These are phyloP conservation scores for Percopsis omiscomaycus DNA, from an alignment of 2,797 vertebrate genomes.

Conservation along the genomic window DNA sequence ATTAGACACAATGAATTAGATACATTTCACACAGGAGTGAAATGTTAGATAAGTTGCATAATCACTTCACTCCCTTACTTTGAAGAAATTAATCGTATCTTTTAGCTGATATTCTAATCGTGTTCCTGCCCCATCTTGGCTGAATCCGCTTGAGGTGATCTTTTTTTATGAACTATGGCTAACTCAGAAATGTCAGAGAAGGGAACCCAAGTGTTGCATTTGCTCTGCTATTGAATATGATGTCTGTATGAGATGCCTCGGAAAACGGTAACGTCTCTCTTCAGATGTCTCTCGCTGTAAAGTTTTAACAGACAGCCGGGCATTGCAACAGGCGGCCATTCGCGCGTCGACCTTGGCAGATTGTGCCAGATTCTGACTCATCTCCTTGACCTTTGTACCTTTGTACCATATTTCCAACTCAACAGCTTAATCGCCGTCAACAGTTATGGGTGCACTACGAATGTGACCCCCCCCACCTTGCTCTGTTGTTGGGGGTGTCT, in stretches of 20 bases:
- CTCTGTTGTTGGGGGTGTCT: constrained; percentile 23
- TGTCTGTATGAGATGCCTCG: neutral
- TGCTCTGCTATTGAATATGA: neutral
- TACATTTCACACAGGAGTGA: constrained; percentile 19
- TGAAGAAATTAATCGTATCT: constrained; percentile 26
- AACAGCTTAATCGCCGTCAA: constrained; percentile 43
- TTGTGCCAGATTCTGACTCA: constrained; percentile 54
- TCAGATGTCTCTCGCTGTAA: constrained; percentile 16
- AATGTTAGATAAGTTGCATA: constrained; percentile 39
- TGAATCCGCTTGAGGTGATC: constrained; percentile 6
- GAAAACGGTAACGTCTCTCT: constrained; percentile 1
- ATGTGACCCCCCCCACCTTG: constrained; percentile 55
- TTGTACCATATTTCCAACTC: constrained; percentile 39
- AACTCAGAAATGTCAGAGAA: no score
- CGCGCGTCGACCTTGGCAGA: constrained; percentile 43
- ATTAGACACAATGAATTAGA: constrained; percentile 37
- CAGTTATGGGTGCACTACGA: constrained; percentile 18
- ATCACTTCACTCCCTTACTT: constrained; percentile 31
- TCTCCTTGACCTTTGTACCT: constrained; percentile 55
- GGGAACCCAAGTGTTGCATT: neutral
- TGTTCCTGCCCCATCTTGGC: constrained; percentile 1
- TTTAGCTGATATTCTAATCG: constrained; percentile 26
- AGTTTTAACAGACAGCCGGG: constrained; percentile 17
- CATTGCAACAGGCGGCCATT: constrained; percentile 20
- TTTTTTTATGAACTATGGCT: constrained; percentile 9